These are phyloP conservation scores for Choreutis nemorana DNA, from an alignment of 2,888 invertebrate genomes.

Conservation along the genomic window DNA sequence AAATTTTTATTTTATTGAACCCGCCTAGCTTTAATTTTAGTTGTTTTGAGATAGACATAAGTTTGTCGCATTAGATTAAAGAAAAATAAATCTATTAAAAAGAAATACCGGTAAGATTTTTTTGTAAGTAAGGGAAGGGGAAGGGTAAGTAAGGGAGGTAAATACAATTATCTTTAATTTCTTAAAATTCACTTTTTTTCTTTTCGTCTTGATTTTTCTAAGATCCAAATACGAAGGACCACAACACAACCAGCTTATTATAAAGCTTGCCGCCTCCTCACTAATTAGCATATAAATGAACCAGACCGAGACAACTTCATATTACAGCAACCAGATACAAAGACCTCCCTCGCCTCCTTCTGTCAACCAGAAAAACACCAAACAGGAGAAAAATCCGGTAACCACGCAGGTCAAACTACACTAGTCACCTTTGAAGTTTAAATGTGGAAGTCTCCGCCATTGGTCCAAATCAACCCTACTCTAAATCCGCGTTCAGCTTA, in stretches of 20 bases:
- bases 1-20: too few relatives aligned
- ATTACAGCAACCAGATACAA: slow-evolving; percentile 26
- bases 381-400: slow-evolving; percentile 13
- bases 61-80: too few relatives aligned
- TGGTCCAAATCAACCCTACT: slow-evolving; percentile 25
- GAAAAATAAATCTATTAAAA: too few relatives aligned
- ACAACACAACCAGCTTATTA: slow-evolving; percentile 50
- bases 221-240: too few relatives aligned
- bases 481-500: slow-evolving; percentile 22
- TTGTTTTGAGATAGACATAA: too few relatives aligned
- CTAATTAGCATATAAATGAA: slow-evolving; percentile 63
- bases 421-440: slow-evolving; percentile 31
- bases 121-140: too few relatives aligned
- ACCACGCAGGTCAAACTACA: slow-evolving; percentile 20
- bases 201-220: too few relatives aligned
- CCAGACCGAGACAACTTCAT: slow-evolving; percentile 56
- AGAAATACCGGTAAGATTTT: too few relatives aligned
- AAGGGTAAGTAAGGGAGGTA: too few relatives aligned
- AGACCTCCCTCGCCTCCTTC: slow-evolving; percentile 20
- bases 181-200: too few relatives aligned
- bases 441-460: slow-evolving; percentile 34
- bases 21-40: too few relatives aligned
- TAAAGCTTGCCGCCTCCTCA: slow-evolving; percentile 38
- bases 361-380: slow-evolving; percentile 8
- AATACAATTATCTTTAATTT: too few relatives aligned